Conservation (phyloP, 2,797 vertebrate species). For the Manis crassicaudata region DNA sequence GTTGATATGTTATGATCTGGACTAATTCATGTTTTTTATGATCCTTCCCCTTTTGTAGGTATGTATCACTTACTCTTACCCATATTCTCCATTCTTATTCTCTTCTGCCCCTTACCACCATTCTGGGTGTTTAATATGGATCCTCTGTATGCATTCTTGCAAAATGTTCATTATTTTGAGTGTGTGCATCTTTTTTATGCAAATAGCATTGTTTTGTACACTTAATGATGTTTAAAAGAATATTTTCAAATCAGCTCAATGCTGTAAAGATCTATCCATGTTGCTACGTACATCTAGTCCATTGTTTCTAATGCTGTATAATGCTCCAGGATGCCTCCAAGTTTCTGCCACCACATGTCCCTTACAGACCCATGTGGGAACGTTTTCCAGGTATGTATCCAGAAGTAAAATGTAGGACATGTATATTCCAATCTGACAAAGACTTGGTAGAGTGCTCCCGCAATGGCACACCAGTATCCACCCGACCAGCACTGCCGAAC, state of each 20-base stretch:
- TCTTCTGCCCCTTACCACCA: neutral
- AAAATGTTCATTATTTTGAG: neutral
- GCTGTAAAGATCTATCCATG: neutral
- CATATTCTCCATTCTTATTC: neutral
- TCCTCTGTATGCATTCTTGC: neutral
- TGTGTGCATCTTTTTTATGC: neutral
- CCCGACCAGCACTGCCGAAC: too few species aligned
- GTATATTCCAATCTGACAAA: neutral
- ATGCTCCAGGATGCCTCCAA: neutral
- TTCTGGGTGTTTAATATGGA: neutral
- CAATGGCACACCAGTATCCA: neutral
- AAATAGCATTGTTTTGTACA: neutral
- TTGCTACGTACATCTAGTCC: too few species aligned
- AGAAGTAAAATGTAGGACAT: neutral
- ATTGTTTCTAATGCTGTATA: neutral
- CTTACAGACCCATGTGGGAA: neutral
- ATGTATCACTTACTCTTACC: neutral
- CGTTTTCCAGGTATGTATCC: neutral
- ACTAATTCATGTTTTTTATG: neutral
- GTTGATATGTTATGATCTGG: neutral
- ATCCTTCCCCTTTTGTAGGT: neutral
- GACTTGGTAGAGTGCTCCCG: neutral
- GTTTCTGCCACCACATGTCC: neutral
- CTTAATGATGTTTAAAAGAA: neutral
- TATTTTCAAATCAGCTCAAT: neutral